Conservation (phyloP, 2,888 invertebrate genomes). For the Phyto melanocephala region DNA sequence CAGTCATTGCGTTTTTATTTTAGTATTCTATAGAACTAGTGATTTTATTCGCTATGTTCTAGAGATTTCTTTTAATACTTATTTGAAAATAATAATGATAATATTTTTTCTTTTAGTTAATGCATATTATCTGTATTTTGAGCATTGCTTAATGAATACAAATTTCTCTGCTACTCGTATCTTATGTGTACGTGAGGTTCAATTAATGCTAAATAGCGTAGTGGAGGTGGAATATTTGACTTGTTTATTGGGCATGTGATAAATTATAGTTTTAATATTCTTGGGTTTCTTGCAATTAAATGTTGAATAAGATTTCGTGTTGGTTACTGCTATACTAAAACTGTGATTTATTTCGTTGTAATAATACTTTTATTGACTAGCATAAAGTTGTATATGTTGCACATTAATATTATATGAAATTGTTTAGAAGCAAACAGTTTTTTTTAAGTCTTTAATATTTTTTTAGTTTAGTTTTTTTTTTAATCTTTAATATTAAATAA, state of each 20-base stretch:
- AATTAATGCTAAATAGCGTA: not conserved
- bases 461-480: too few relatives aligned
- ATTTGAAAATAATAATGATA: not conserved
- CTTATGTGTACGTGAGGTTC: not conserved
- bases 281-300: not conserved
- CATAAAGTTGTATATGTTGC: not conserved
- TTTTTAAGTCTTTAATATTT: too few relatives aligned
- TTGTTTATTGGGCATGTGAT: not conserved
- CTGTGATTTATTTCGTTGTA: slow-evolving; percentile 1
- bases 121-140: not conserved
- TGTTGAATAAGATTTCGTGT: not conserved
- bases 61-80: not conserved
- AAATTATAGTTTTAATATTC: not conserved
- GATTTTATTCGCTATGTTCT: not conserved
- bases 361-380: slow-evolving; percentile 7
- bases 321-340: not conserved
- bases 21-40: not conserved
- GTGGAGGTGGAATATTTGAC: not conserved
- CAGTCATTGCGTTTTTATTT: not conserved
- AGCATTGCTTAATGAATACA: not conserved
- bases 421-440: too few relatives aligned
- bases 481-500: too few relatives aligned
- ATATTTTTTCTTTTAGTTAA: not conserved
- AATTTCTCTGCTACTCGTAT: not conserved
- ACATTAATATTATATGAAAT: not conserved